Evolutionary conservation across 2,797 vertebrate genomes (phyloP), one percentile per base, ranked within the genome.

Genomic region (Pipistrellus pipistrellus): DNA sequence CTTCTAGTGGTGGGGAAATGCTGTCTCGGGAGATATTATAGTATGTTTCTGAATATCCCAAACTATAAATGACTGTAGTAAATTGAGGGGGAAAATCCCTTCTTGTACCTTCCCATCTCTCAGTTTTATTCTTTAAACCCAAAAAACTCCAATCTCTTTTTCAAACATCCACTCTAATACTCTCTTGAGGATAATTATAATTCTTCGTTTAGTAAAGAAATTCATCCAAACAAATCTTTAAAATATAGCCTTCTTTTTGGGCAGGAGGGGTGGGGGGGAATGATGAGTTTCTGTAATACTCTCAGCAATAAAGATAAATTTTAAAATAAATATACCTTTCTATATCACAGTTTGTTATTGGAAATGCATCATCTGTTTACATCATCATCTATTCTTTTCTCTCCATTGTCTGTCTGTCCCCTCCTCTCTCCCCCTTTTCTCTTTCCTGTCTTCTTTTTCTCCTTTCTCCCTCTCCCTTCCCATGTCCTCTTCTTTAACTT

Each of bases 121-220:
- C 59, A 57, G 46, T 51, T 72, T 69, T 55, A 85, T 72, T 32
- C 69, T 77, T 27, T 41, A 72, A 72, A 53, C 32, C 41, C 57
- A 81, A 51, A 32, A 69, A 82, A 68, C 71, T 77, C 21, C 30
- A 48, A 27, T 41, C 3, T 55, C 44, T 32, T 93, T 94, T 84
- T 59, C 23, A 77, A 85, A 81, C 17, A 85, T 51, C 84, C 41
- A 41, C 51, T 93, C 51, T 23, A 88, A 71, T 48, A 76, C 75
- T 88, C 86, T 38, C 55, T 81, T 66, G 25, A 88, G 38, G 59
- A 64, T 51, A 76, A 90, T 88, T 90, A 35, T 23, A 57, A 84
- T 59, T 66, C 53, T 95, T 69, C 75, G 35, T 57, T 95, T 21
- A 89, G n/a, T 17, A 83, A 30, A 73, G 57, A 23, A 92, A 76